Conservation (phyloP, 2,113 vertebrate genomes). For the Daubentonia madagascariensis region DNA sequence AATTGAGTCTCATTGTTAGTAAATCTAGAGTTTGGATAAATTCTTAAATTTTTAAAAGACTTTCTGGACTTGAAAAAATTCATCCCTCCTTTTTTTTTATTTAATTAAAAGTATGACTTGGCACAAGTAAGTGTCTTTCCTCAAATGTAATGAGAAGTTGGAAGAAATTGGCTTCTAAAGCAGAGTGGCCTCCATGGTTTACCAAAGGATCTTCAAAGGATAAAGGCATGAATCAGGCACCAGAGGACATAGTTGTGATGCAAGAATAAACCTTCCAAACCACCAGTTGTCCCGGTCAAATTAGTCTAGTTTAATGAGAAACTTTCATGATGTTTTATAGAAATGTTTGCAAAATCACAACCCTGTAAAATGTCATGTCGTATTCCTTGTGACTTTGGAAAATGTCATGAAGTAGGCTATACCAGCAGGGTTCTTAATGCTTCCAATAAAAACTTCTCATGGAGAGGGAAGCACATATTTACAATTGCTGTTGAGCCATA, state of each 20-base stretch:
- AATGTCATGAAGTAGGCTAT: constrained; percentile 59
- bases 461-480: constrained; percentile 40
- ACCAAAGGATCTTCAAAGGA: background rate
- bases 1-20: background rate
- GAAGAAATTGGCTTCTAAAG: background rate
- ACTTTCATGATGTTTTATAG: constrained; percentile 18
- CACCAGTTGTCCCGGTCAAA: background rate
- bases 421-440: constrained; percentile 44
- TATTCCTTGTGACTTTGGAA: constrained; percentile 61
- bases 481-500: constrained; percentile 37
- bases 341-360: constrained; percentile 57
- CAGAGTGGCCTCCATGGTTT: background rate
- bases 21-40: background rate
- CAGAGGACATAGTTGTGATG: background rate
- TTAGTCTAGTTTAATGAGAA: constrained; percentile 61
- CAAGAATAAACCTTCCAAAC: constrained; percentile 16
- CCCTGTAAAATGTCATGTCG: constrained; percentile 38
- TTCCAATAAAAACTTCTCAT: constrained; percentile 53
- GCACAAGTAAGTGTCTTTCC: background rate
- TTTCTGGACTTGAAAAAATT: background rate
- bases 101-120: background rate
- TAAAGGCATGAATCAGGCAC: background rate
- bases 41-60: background rate
- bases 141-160: background rate
- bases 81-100: background rate